A percentile compares a stretch with the other conserved stretches of the same genome.
Evolutionary conservation across 2,888 invertebrate genomes (phyloP).

Genomic region (Macrophya annulata): DNA sequence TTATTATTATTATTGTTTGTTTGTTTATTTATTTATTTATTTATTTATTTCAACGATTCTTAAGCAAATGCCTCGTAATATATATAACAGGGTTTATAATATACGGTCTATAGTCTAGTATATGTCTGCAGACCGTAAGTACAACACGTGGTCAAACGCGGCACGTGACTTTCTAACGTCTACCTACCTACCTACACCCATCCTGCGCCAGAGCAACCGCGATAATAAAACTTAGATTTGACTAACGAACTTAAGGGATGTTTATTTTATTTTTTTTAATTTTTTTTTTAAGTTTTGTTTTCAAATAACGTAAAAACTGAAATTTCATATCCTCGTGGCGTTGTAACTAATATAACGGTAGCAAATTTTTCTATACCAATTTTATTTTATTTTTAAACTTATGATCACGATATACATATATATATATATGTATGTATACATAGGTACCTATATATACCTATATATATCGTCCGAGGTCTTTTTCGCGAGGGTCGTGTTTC

Average conservation of each 20-base stretch:
- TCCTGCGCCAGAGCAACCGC: background rate
- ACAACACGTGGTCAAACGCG: constrained; percentile 40
- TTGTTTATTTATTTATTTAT: background rate
- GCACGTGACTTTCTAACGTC: constrained; percentile 34
- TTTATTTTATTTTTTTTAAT: too few species aligned
- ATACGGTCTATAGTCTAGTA: constrained; percentile 1
- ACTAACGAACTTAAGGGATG: background rate
- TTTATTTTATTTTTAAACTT: background rate
- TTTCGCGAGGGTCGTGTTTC: background rate
- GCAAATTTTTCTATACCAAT: background rate
- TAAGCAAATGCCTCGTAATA: background rate
- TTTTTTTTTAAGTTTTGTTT: background rate
- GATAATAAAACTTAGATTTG: background rate
- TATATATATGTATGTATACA: too few species aligned
- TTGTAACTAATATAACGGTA: background rate
- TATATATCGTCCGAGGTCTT: background rate
- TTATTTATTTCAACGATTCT: background rate
- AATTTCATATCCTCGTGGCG: background rate
- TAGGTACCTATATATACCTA: background rate
- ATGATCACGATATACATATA: too few species aligned
- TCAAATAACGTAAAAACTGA: background rate
- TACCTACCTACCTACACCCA: background rate
- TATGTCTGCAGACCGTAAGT: constrained; percentile 12
- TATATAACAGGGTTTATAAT: background rate
- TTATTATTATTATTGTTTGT: background rate